Conservation (phyloP, 2,113 vertebrate species). For the Toxotes jaculatrix region DNA sequence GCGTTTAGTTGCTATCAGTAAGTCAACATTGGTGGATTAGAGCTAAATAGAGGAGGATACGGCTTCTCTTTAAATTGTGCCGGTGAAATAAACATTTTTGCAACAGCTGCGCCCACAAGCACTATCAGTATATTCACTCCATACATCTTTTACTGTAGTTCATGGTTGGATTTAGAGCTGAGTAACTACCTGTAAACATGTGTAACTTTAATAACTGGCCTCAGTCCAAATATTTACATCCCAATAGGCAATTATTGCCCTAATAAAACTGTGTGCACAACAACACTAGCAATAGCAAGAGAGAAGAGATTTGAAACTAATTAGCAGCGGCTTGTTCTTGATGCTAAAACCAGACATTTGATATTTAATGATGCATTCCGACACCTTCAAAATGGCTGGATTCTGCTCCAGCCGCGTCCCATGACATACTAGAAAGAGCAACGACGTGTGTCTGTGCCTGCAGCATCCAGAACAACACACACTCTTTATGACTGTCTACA, state of each 20-base stretch:
- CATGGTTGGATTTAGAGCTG: background rate
- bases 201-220: background rate
- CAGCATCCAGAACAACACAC: slow-evolving; percentile 30
- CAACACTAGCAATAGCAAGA: background rate
- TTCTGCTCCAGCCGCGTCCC: slow-evolving; percentile 18
- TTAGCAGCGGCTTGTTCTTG: background rate
- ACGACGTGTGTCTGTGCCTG: slow-evolving; percentile 17
- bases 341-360: slow-evolving; percentile 21
- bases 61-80: slow-evolving; percentile 17
- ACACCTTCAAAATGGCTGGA: slow-evolving; percentile 27
- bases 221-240: slow-evolving; percentile 7
- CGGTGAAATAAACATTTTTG: background rate
- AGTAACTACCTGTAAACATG: background rate
- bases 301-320: background rate
- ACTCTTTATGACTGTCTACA: background rate
- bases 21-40: slow-evolving; percentile 20
- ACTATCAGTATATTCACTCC: background rate
- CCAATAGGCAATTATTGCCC: background rate
- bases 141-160: background rate
- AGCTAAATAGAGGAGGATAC: slow-evolving; percentile 4
- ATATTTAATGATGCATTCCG: slow-evolving; percentile 16
- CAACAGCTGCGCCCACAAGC: background rate
- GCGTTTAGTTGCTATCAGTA: slow-evolving; percentile 1
- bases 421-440: slow-evolving; percentile 44
- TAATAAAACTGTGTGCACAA: background rate